These are phyloP conservation scores for Baccha elongata DNA, from an alignment of 2,888 invertebrate species.

Conservation along the genomic window DNA sequence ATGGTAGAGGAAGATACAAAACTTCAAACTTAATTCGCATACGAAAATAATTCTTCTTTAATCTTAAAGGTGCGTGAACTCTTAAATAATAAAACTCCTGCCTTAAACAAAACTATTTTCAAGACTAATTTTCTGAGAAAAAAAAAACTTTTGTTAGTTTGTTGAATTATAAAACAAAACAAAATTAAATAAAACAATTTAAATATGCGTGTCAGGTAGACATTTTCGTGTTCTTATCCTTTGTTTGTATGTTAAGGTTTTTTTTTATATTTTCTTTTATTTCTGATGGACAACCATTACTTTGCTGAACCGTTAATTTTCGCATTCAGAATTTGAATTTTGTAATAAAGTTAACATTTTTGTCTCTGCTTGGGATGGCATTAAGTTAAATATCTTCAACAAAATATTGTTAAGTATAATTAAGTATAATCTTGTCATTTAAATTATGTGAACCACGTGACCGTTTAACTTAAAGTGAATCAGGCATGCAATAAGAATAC, in stretches of 20 bases:
- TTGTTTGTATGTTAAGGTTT: too few species aligned
- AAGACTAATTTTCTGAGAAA: neutral
- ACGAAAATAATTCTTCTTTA: neutral
- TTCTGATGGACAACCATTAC: conserved; percentile 34
- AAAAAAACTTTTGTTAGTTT: neutral
- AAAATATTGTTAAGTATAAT: conserved; percentile 1
- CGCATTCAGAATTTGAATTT: conserved; percentile 53
- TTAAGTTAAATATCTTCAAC: conserved; percentile 4
- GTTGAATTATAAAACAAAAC: conserved; percentile 3
- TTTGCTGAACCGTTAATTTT: conserved; percentile 61
- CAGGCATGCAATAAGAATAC: conserved; percentile 17
- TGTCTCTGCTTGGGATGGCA: conserved; percentile 14
- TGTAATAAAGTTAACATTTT: conserved; percentile 24
- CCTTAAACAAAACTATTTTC: conserved; percentile 2
- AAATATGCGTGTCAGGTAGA: conserved; percentile 53
- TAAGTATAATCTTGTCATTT: conserved; percentile 43
- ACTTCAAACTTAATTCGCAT: too few species aligned
- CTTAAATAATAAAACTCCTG: neutral
- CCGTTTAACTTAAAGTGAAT: conserved; percentile 42
- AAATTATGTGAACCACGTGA: conserved; percentile 44
- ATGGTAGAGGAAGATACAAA: too few species aligned
- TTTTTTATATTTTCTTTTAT: conserved; percentile 9
- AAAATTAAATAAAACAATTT: conserved; percentile 47
- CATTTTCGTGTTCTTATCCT: conserved; percentile 1
- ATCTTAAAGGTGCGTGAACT: conserved; percentile 4